Evolutionary conservation across 30 jellyfish, hydroid and myxozoan genomes (phyloP), one percentile per base, ranked within the genome.

Genomic region (Aurelia sp.): DNA sequence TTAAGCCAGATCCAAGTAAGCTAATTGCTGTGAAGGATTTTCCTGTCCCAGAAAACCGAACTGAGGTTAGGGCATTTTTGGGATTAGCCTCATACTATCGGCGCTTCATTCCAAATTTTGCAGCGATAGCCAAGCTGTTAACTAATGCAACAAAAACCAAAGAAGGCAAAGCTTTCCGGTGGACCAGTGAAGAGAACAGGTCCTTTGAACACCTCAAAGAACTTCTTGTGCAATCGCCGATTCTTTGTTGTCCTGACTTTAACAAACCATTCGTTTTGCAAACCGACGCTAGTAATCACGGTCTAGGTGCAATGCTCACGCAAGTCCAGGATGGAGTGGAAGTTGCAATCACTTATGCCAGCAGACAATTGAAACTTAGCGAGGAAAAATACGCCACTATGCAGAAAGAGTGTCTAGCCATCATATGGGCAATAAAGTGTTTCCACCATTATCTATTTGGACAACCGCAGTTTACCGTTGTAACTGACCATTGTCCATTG

Each of bases 221-320:
- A 11, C 63, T 7, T 30, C 59, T 89, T 30, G n/a, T 24, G 10
- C 33, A 21, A 16, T 75, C 96, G 5, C 91, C 97, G 27, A 47
- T 89, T 4, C 96, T 89, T 16, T 66, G 72, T 5, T 80, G 58
- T 85, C 97, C 97, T 16, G 92, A 89, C 61, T 70, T 20, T 44
- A 17, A 52, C 4, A 38, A 20, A 20, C 93, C 80, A 5, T 88
- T 88, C 55, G 33, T 38, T 69, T 44, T 89, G 84, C 64, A 60
- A 17, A 74, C 91, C 17, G 97, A 89, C 61, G 97, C 96, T n/a
- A 20, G 78, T 33, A 59, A 72, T 67, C 30, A 15, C 20, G 97
- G 90, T 15, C 19, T 89, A n/a, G 97, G 97, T 20, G 91, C 85
- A 15, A 86, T 89, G 0, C 96, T 89, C 19, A 62, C 90, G 6